Evolutionary conservation across 2,113 vertebrate genomes (phyloP).

Genomic region (Electrona antarctica): DNA sequence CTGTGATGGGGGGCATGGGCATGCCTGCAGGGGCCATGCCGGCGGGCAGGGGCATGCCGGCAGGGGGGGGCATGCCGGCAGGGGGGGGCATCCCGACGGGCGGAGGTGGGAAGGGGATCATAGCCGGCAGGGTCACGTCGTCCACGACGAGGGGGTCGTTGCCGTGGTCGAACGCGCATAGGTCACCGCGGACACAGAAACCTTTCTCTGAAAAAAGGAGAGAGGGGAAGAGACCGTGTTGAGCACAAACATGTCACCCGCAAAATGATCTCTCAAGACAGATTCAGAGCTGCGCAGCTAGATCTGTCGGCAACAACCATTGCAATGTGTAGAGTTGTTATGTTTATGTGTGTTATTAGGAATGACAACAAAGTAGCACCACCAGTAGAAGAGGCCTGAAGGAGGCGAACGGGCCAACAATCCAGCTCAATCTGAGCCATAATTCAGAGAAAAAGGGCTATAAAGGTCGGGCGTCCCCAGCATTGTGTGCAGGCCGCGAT

Average conservation of each 20-base stretch:
- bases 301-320: too few relatives aligned
- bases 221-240: background rate
- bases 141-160: constrained; percentile 94
- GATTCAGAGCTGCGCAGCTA: too few relatives aligned
- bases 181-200: constrained; percentile 95
- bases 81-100: constrained; percentile 81
- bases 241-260: background rate
- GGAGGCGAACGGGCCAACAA: too few relatives aligned
- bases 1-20: constrained; percentile 71
- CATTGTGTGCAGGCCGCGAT: too few relatives aligned
- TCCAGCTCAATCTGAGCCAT: too few relatives aligned
- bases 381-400: too few relatives aligned
- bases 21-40: constrained; percentile 82
- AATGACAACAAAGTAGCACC: too few relatives aligned
- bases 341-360: too few relatives aligned
- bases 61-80: constrained; percentile 78
- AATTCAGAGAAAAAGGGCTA: too few relatives aligned
- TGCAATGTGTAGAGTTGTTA: too few relatives aligned
- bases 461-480: too few relatives aligned
- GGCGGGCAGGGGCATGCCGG: constrained; percentile 70
- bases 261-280: too few relatives aligned
- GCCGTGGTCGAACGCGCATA: constrained; percentile 95
- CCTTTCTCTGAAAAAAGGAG: constrained; percentile 87
- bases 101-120: constrained; percentile 95
- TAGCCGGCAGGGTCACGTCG: constrained; percentile 91